Evolutionary conservation across 2,113 vertebrate species (phyloP).

Genomic region (Amblyopsis rosae): DNA sequence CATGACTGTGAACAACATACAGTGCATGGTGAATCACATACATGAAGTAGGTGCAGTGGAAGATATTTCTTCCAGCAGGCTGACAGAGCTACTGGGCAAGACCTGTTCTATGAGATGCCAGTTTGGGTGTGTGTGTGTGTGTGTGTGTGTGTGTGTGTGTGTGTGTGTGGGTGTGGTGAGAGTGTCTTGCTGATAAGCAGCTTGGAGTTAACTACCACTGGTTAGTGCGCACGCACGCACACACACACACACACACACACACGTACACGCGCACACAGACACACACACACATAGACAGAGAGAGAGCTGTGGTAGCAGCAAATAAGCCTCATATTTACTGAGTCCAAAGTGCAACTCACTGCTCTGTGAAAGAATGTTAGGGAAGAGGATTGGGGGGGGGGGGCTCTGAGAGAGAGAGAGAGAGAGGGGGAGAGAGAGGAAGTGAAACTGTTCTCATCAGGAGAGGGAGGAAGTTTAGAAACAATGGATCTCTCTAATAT

Average conservation of each 20-base stretch:
- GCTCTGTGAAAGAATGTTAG: slow-evolving; percentile 77
- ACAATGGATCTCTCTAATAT: slow-evolving; percentile 57
- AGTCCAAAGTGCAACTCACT: slow-evolving; percentile 76
- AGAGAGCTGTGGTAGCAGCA: slow-evolving; percentile 48
- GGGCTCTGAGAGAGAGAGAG: background rate
- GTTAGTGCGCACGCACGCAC: slow-evolving; percentile 7
- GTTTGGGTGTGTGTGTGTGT: slow-evolving; percentile 24
- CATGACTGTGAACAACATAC: background rate
- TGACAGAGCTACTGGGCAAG: slow-evolving; percentile 29
- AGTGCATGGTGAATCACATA: background rate
- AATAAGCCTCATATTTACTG: slow-evolving; percentile 78
- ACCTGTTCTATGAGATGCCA: slow-evolving; percentile 68
- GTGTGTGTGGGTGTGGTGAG: slow-evolving; percentile 48
- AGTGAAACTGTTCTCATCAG: slow-evolving; percentile 75
- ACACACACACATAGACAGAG: slow-evolving; percentile 33
- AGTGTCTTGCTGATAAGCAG: slow-evolving; percentile 60
- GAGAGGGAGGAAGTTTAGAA: slow-evolving; percentile 81
- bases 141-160: slow-evolving; percentile 16
- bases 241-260: background rate
- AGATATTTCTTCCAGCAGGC: too few relatives aligned
- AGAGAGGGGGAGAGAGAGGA: slow-evolving; percentile 42
- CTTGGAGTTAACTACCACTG: slow-evolving; percentile 55
- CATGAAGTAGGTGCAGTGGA: background rate
- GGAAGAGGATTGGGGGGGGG: background rate
- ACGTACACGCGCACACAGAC: slow-evolving; percentile 20